Percentiles rank a stretch among this genome's conserved stretches.
Conservation (phyloP, 2,797 vertebrate species). For the Sebastes taczanowskii region DNA sequence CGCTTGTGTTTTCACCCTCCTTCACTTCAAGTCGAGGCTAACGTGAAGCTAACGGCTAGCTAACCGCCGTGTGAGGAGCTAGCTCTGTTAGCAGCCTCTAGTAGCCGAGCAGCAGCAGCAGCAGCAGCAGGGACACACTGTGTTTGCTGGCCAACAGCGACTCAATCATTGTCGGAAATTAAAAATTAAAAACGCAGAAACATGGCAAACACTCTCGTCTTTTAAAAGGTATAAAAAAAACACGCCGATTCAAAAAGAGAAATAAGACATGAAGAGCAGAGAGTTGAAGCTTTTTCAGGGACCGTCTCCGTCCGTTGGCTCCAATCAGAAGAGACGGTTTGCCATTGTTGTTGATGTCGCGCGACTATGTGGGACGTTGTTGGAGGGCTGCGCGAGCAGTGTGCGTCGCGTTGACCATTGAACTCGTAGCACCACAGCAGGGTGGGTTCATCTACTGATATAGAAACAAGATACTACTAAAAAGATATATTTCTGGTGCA, state of each 20-base stretch:
- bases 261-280: too few species aligned
- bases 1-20: slow-evolving; percentile 22
- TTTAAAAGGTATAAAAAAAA: too few species aligned
- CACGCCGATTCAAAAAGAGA: too few species aligned
- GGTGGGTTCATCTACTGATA: slow-evolving; percentile 34
- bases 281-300: too few species aligned
- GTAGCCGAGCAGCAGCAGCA: slow-evolving; percentile 73
- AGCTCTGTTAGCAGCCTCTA: slow-evolving; percentile 75
- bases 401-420: slow-evolving; percentile 71
- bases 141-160: slow-evolving; percentile 59
- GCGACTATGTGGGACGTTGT: slow-evolving; percentile 70
- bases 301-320: slow-evolving; percentile 11
- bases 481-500: not conserved
- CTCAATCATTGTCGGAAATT: too few species aligned
- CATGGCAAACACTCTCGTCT: too few species aligned
- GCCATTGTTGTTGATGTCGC: slow-evolving; percentile 82
- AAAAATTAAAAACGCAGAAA: too few species aligned
- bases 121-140: slow-evolving; percentile 78
- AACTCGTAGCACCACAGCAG: slow-evolving; percentile 48
- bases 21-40: slow-evolving; percentile 62
- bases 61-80: slow-evolving; percentile 71
- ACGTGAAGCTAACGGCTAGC: slow-evolving; percentile 50
- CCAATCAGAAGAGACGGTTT: slow-evolving; percentile 66
- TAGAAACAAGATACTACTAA: not conserved
- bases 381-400: slow-evolving; percentile 55